Evolutionary conservation across 2,888 invertebrate species (phyloP).

Genomic region (Netelia inedita): DNA sequence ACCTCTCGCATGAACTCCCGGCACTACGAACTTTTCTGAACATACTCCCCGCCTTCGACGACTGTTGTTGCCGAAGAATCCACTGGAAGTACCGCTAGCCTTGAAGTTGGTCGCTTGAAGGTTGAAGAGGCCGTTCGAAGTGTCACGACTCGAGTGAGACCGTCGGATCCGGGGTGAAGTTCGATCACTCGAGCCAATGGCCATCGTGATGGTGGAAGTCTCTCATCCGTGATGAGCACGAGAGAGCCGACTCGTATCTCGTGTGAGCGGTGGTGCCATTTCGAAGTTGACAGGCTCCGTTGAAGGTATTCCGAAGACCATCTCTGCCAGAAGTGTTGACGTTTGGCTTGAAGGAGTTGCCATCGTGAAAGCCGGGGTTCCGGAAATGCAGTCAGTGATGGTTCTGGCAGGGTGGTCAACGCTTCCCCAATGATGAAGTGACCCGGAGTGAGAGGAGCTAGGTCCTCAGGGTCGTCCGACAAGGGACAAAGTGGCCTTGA

Average conservation of each 20-base stretch:
- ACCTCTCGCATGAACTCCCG: no score
- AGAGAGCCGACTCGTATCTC: not conserved
- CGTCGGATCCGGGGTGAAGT: no score
- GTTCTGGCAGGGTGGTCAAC: conserved; percentile 9
- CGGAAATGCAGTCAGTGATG: not conserved
- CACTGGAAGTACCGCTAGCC: no score
- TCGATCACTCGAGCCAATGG: no score
- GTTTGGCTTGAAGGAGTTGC: conserved; percentile 7
- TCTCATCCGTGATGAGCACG: conserved; percentile 9
- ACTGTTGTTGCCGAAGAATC: no score
- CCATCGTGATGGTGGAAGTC: no score
- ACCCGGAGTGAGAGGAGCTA: not conserved
- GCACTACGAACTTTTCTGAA: no score
- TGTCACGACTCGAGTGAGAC: no score
- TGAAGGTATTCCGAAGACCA: conserved; percentile 33
- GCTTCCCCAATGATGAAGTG: not conserved
- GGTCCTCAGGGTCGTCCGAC: conserved; percentile 25
- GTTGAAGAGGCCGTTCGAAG: no score
- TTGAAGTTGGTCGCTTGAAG: no score
- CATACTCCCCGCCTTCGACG: no score
- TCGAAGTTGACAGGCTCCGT: not conserved
- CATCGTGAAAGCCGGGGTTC: conserved; percentile 4
- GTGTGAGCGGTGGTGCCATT: conserved; percentile 15
- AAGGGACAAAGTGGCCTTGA: not conserved
- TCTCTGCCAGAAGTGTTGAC: conserved; percentile 17